Conservation (phyloP, 2,888 invertebrate genomes). For the Tortricodes alternella region DNA sequence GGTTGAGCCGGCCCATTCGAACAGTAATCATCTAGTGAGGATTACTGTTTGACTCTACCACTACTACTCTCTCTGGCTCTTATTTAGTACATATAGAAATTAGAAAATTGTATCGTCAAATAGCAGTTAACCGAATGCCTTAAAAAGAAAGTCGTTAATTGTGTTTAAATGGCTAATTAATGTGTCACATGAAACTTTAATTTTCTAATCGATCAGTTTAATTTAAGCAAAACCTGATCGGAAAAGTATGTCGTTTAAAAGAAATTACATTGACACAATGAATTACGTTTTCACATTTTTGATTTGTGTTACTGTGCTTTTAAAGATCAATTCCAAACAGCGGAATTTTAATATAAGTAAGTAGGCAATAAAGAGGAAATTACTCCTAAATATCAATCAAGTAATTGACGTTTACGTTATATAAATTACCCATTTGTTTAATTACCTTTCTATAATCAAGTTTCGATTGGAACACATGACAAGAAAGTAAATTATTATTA, state of each 20-base stretch:
- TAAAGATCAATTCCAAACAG: neutral
- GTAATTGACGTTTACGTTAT: neutral
- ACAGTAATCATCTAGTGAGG: too few species aligned
- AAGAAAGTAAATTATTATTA: conserved; percentile 1
- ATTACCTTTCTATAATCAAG: neutral
- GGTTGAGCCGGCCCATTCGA: too few species aligned
- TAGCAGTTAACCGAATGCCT: neutral
- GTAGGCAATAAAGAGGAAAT: neutral
- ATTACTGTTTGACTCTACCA: too few species aligned
- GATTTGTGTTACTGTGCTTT: neutral
- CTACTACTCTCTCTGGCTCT: neutral
- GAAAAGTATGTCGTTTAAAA: conserved; percentile 11
- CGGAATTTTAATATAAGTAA: neutral
- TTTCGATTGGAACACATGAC: conserved; percentile 17
- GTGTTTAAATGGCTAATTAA: conserved; percentile 11
- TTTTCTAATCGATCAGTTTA: conserved; percentile 13
- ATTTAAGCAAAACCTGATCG: conserved; percentile 10
- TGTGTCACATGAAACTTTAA: conserved; percentile 2
- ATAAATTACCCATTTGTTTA: conserved; percentile 10
- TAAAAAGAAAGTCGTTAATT: conserved; percentile 23
- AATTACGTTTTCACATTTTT: neutral
- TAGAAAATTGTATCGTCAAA: neutral
- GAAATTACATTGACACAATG: neutral
- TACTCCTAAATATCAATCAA: conserved; percentile 4
- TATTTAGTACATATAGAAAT: neutral